Base-by-base conservation (phyloP, 2,888 invertebrate species). In the Lymantria dispar region DNA sequence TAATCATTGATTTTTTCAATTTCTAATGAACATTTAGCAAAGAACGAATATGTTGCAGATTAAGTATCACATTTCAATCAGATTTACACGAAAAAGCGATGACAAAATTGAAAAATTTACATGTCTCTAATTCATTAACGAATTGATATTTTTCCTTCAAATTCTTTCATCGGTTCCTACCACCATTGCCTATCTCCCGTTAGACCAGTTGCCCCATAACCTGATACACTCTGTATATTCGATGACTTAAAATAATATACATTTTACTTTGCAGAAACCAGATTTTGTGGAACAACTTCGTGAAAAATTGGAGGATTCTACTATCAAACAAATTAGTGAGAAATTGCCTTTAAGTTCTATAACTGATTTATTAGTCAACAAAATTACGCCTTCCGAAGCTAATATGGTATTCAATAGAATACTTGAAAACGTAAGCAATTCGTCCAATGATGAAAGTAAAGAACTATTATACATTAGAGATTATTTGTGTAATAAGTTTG, bases 201-300 rank as follows among this genome's bases (percentile, higher is more conserved):
- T n/a, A n/a, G n/a, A n/a, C n/a, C n/a, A n/a, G n/a, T n/a, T n/a
- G n/a, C n/a, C n/a, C n/a, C n/a, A n/a, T n/a, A n/a, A n/a, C n/a
- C n/a, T n/a, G n/a, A n/a, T n/a, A n/a, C n/a, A n/a, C n/a, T n/a
- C 2, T 22, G 5, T 5, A 22, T n/a, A 3, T 36, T 22, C 22
- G 22, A 22, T 5, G 1, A 39, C 39, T 15, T 15, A 12, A 36
- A 40, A 40, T 12, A 37, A n/a, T 9, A 12, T 38, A 0, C 15
- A 11, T 15, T 48, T n/a, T 30, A 15, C 36, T 31, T 29, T 83
- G 14, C 80, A 90, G 89, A 76, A 76, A 68, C 56, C 70, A 13
- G 86, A 89, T 63, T 87, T 85, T 44, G 50, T 83, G 8, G 64
- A 69, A 29, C 66, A 68, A 40, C 68, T 88, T n/a, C 44, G 66